Conservation (phyloP, 92 coral and sea anemone genomes). For the Palythoa caribaeorum region DNA sequence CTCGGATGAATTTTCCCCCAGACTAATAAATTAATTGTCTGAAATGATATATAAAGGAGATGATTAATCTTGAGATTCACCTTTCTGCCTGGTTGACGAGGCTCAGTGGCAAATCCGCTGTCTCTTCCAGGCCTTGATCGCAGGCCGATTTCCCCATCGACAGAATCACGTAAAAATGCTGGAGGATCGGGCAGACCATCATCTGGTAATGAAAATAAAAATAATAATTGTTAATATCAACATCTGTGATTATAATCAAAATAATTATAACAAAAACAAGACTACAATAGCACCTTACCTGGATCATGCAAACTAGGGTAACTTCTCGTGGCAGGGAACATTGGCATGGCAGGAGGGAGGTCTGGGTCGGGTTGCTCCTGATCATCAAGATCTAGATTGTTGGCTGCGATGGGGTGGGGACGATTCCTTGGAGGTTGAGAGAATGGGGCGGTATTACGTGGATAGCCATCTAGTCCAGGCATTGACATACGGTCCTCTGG, state of each 20-base stretch:
- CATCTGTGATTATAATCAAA: not conserved
- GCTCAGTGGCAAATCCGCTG: slow-evolving; percentile 37
- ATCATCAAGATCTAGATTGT: slow-evolving; percentile 73
- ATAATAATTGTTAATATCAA: not conserved
- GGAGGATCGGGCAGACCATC: slow-evolving; percentile 88
- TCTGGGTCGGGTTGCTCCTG: slow-evolving; percentile 80
- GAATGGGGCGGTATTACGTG: slow-evolving; percentile 41
- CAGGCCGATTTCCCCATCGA: slow-evolving; percentile 38
- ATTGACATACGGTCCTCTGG: slow-evolving; percentile 75
- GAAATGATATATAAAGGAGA: not conserved
- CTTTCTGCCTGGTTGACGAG: slow-evolving; percentile 18
- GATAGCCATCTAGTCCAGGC: slow-evolving; percentile 63
- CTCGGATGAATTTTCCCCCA: no score
- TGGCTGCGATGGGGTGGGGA: slow-evolving; percentile 46
- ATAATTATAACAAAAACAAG: no score
- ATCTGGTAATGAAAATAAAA: slow-evolving; percentile 13
- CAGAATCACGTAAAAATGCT: slow-evolving; percentile 71
- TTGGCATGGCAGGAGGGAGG: slow-evolving; percentile 96
- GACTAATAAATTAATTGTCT: not conserved
- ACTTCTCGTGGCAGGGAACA: slow-evolving; percentile 59
- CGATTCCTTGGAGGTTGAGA: slow-evolving; percentile 40
- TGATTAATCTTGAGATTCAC: not conserved
- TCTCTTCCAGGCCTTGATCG: slow-evolving; percentile 34
- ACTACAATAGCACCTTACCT: slow-evolving; percentile 44
- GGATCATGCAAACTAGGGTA: slow-evolving; percentile 54